Percentiles rank a stretch among this genome's conserved stretches.
These are phyloP conservation scores for Alca torda DNA, from an alignment of 2,797 vertebrate species.

Conservation along the genomic window DNA sequence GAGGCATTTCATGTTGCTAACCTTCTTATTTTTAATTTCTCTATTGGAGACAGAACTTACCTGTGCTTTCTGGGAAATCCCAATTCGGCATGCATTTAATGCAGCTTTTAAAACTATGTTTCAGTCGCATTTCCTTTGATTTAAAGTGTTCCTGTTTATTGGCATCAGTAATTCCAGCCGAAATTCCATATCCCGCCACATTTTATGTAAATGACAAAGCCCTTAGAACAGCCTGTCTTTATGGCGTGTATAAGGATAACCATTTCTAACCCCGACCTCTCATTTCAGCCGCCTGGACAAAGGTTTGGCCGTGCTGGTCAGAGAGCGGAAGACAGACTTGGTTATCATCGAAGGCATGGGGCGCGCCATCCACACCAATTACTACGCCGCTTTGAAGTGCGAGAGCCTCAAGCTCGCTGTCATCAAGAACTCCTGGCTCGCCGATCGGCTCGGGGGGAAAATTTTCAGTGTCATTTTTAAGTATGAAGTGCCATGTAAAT, in stretches of 20 bases:
- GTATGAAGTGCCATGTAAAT: conserved; percentile 86
- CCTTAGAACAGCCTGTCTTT: background rate
- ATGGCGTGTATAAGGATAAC: rapidly evolving
- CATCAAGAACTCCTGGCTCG: conserved; percentile 97
- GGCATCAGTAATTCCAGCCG: background rate
- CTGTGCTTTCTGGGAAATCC: background rate
- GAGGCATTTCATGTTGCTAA: background rate
- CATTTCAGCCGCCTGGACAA: conserved; percentile 90
- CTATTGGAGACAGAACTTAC: rapidly evolving
- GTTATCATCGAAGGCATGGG: conserved; percentile 99
- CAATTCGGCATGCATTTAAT: background rate
- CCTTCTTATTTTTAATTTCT: background rate
- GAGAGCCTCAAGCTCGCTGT: conserved; percentile 98
- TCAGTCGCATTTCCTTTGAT: rapidly evolving
- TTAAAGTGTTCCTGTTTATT: background rate
- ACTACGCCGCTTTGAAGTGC: conserved; percentile 87
- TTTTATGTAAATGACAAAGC: background rate
- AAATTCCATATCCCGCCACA: rapidly evolving
- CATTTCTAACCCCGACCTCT: background rate
- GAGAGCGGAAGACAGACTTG: conserved; percentile 90
- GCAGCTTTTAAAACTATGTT: background rate
- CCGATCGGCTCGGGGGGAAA: conserved; percentile 92
- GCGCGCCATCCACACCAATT: conserved; percentile 97
- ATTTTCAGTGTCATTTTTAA: conserved; percentile 99
- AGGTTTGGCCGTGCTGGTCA: conserved; percentile 86